Base-by-base conservation (phyloP, 2,888 invertebrate species). In the Tiliacea aurago region DNA sequence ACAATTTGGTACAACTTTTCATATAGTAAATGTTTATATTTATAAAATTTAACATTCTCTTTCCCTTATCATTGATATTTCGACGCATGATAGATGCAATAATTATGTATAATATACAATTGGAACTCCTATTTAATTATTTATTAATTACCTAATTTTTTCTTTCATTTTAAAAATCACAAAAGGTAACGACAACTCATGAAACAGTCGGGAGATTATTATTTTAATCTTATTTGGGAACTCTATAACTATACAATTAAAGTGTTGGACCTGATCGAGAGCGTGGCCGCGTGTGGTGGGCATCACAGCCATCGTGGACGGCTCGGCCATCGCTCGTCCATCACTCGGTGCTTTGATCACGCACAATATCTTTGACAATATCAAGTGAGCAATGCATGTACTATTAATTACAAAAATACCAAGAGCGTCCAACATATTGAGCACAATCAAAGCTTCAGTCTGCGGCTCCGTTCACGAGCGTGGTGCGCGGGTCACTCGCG, bases 61-160 rank as follows among this genome's bases (percentile, higher is more conserved):
- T 84, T 80, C 49, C 70, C 81, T 81, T 81, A 84, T 84, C 73
- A 82, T 81, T 82, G 86, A 89, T 91, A 93, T 90, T 90, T 90
- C 86, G 90, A 92, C 90, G 91, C 90, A 86, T 81, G 87, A 91
- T 92, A 92, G 91, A 91, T 91, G 92, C 92, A 91, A 93, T 93
- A 93, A 92, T 93, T 95, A 95, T 93, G 93, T 95, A 94, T 95
- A 95, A 94, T 95, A 95, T 94, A 95, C 95, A 96, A 96, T 96
- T 96, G 96, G 95, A 96, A 94, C 96, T 96, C 96, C 96, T 96
- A 96, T 95, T 81, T 81, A 81, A 81, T 94, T 89, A 89, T 94
- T 93, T 93, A 95, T 95, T 95, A 94, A 94, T 95, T 95, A 96
- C 93, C 95, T 96, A 96, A 95, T 94, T 94, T 91, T 90, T 92